phyloP scores from a whole-genome alignment of 2,797 vertebrate species.

The Onychomys arenicola region DNA sequence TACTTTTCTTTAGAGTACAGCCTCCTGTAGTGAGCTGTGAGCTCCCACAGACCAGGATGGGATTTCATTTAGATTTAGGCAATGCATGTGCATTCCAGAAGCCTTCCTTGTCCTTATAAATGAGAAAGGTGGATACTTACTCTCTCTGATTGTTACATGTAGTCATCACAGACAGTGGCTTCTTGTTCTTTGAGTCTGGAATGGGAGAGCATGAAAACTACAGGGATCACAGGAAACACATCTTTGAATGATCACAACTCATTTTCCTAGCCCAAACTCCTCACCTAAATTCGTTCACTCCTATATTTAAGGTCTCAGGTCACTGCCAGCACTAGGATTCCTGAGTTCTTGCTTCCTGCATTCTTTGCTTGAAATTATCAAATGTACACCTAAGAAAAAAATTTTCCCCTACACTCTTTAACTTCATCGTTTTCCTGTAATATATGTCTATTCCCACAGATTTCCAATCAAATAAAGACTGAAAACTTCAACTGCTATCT shows the following conservation, averaged over 20 bases:
- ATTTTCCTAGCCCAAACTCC: accelerated
- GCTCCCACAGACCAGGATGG: background rate
- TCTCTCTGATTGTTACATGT: background rate
- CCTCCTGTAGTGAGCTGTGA: background rate
- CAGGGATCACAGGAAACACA: background rate
- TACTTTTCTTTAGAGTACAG: background rate
- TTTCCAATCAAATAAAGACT: too few species aligned
- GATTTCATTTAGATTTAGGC: background rate
- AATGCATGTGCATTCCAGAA: background rate
- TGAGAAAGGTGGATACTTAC: background rate
- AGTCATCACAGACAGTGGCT: too few species aligned
- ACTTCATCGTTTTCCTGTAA: too few species aligned
- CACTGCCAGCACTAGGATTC: too few species aligned
- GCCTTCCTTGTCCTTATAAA: background rate
- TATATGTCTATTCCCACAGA: too few species aligned
- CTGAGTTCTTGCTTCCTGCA: background rate
- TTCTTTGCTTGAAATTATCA: too few species aligned
- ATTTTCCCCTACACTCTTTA: too few species aligned
- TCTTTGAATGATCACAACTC: background rate
- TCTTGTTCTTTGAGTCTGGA: background rate
- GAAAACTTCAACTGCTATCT: too few species aligned
- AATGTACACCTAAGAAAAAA: too few species aligned
- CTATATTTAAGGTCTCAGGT: background rate
- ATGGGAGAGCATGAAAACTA: background rate
- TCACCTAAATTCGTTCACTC: background rate